A percentile compares a stretch with the other conserved stretches of the same genome.
phyloP scores from a whole-genome alignment of 2,113 vertebrate species.

The Nothoprocta perdicaria region DNA sequence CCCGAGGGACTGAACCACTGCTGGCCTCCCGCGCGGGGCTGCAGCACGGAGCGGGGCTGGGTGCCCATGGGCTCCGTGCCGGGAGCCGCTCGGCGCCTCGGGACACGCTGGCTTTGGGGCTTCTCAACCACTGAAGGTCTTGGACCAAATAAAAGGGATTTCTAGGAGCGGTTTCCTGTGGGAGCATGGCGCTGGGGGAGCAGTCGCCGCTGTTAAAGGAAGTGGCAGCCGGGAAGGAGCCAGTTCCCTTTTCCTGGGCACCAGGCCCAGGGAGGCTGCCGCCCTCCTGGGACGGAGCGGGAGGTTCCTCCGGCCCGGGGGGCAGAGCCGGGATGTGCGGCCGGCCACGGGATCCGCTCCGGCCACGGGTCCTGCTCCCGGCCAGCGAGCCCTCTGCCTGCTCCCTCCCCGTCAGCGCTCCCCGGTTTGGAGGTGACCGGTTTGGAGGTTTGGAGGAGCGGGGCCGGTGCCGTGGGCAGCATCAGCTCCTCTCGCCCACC shows the following conservation, averaged over 20 bases:
- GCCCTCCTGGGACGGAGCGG: too few species aligned
- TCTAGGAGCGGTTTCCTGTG: neutral
- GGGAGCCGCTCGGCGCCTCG: neutral
- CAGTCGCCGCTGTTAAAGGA: neutral
- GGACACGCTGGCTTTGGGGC: rapidly evolving
- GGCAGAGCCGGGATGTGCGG: neutral
- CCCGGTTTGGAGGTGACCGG: too few species aligned
- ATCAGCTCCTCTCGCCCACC: too few species aligned
- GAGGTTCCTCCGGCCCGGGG: neutral
- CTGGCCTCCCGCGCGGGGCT: rapidly evolving
- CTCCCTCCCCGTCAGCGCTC: neutral
- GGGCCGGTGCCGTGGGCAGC: too few species aligned
- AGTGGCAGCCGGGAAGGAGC: neutral
- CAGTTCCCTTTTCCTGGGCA: neutral
- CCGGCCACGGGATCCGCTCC: too few species aligned
- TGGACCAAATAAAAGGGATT: constrained; percentile 52
- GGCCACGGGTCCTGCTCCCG: too few species aligned
- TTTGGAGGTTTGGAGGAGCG: too few species aligned
- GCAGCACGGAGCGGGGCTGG: neutral
- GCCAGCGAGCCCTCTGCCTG: too few species aligned
- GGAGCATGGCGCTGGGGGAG: rapidly evolving
- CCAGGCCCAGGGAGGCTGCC: neutral
- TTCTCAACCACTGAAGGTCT: neutral
- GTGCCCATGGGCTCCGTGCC: neutral
- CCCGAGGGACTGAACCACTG: neutral